phyloP scores from a whole-genome alignment of 37 sponge, comb jelly and placozoan species.

The Trichoplax adhaerens region DNA sequence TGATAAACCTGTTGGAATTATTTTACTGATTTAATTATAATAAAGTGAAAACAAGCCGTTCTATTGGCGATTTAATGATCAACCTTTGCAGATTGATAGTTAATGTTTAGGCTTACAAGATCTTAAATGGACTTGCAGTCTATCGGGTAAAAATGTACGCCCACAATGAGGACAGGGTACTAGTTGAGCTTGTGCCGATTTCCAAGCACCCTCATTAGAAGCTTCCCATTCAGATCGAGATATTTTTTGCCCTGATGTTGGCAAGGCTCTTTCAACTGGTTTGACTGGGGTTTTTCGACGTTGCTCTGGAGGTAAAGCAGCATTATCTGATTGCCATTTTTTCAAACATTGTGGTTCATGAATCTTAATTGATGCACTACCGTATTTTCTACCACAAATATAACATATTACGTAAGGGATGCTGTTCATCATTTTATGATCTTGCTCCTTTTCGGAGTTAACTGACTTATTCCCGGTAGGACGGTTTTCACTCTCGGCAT shows the following conservation, averaged over 20 bases:
- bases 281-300: slow-evolving; percentile 34
- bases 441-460: too few relatives aligned
- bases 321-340: slow-evolving; percentile 31
- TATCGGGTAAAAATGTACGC: slow-evolving; percentile 40
- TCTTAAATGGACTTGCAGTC: slow-evolving; percentile 31
- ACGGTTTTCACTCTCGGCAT: too few relatives aligned
- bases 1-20: too few relatives aligned
- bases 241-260: too few relatives aligned
- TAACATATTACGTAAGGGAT: slow-evolving; percentile 20
- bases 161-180: slow-evolving; percentile 49
- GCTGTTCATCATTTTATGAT: too few relatives aligned
- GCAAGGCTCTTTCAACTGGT: neutral
- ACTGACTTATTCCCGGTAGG: too few relatives aligned
- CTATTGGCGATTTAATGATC: too few relatives aligned
- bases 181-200: neutral
- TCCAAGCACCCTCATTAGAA: too few relatives aligned
- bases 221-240: too few relatives aligned
- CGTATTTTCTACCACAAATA: slow-evolving; percentile 62
- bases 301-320: slow-evolving; percentile 20
- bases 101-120: slow-evolving; percentile 23
- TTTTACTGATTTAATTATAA: too few relatives aligned
- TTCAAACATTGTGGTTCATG: slow-evolving; percentile 68
- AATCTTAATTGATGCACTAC: slow-evolving; percentile 39
- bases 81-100: too few relatives aligned
- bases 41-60: too few relatives aligned